Percentiles rank a stretch among this genome's conserved stretches.
Evolutionary conservation across 1,140 invertebrate species (phyloP).

Genomic region (Oryzaephilus surinamensis): DNA sequence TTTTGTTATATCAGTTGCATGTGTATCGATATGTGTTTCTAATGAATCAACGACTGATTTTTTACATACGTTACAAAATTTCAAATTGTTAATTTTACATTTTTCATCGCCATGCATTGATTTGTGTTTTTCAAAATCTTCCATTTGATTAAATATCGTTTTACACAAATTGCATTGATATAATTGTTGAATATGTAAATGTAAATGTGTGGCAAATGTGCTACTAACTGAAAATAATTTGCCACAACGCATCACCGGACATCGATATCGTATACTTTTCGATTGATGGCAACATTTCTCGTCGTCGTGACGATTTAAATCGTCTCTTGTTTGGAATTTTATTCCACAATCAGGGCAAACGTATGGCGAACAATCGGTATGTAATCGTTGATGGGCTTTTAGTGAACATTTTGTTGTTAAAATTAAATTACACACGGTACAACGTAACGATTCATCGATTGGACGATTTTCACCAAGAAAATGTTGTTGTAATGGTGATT

Average conservation of each 20-base stretch:
- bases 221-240: conserved; percentile 35
- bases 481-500: too few species aligned
- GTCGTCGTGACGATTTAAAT: conserved; percentile 39
- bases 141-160: conserved; percentile 30
- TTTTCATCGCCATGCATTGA: conserved; percentile 6
- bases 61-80: conserved; percentile 22
- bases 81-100: conserved; percentile 15
- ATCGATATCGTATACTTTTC: conserved; percentile 38
- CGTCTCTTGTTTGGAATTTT: conserved; percentile 28
- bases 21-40: conserved; percentile 20
- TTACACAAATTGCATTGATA: conserved; percentile 37
- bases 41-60: conserved; percentile 1
- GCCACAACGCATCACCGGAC: conserved; percentile 34
- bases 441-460: conserved; percentile 14
- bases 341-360: conserved; percentile 44
- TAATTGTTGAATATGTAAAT: conserved; percentile 36
- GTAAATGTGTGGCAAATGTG: conserved; percentile 38
- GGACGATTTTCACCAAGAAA: too few species aligned
- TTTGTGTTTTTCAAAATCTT: conserved; percentile 25
- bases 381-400: conserved; percentile 39
- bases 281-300: conserved; percentile 41
- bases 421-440: conserved; percentile 37
- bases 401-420: conserved; percentile 38
- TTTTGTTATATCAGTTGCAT: conserved; percentile 17
- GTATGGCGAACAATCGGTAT: conserved; percentile 36